Evolutionary conservation across 1,140 invertebrate species (phyloP).

Genomic region (Sweltsa coloradensis): DNA sequence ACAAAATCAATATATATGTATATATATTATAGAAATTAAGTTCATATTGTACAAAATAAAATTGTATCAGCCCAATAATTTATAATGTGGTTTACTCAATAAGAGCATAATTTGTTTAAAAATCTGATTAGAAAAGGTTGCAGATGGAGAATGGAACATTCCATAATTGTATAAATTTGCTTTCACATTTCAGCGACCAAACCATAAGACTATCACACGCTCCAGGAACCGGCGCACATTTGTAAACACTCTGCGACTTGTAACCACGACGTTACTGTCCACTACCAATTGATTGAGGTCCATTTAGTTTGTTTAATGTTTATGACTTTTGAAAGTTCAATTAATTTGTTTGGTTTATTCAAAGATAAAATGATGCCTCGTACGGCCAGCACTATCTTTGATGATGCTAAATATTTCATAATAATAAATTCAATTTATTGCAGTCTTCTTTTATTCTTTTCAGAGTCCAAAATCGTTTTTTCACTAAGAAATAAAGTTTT

Average conservation of each 20-base stretch:
- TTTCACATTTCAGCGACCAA: background rate
- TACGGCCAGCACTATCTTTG: conserved; percentile 1
- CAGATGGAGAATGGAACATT: background rate
- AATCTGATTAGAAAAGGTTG: background rate
- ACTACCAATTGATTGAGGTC: conserved; percentile 13
- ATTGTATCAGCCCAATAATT: no score
- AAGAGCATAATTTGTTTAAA: background rate
- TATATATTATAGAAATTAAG: background rate
- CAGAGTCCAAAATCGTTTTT: no score
- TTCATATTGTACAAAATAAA: no score
- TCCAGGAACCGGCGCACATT: background rate
- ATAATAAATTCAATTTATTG: no score
- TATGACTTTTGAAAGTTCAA: background rate
- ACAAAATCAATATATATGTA: background rate
- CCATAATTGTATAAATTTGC: background rate
- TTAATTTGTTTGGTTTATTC: conserved; percentile 3
- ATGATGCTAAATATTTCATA: no score
- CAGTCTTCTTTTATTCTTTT: no score
- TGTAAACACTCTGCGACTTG: background rate
- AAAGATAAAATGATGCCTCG: background rate
- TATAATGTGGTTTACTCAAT: background rate
- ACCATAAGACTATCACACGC: background rate
- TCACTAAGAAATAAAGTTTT: no score
- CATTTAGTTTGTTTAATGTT: conserved; percentile 8
- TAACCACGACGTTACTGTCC: conserved; percentile 4